Conservation (phyloP, 30 jellyfish, hydroid and myxozoan genomes). For the Euphysa ruthae region DNA sequence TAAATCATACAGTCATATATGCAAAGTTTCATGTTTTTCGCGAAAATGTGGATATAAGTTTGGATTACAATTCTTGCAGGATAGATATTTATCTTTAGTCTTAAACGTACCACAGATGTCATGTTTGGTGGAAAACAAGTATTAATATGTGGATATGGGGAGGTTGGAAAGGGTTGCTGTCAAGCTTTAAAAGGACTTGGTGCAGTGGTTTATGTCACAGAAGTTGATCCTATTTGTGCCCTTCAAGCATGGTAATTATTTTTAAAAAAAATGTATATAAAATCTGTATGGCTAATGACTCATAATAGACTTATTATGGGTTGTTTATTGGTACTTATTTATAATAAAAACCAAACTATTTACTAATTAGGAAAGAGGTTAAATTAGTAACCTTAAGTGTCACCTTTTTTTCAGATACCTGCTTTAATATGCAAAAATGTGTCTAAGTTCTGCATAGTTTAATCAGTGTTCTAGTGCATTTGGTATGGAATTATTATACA, state of each 20-base stretch:
- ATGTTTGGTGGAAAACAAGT: constrained; percentile 98
- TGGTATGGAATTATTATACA: too few species aligned
- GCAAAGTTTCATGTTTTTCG: not conserved
- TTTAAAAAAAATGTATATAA: too few species aligned
- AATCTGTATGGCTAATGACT: too few species aligned
- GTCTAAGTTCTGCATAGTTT: too few species aligned
- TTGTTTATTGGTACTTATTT: too few species aligned
- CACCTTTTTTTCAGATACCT: too few species aligned
- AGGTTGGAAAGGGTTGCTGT: constrained; percentile 98
- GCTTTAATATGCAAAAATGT: too few species aligned
- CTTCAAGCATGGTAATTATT: constrained; percentile 97
- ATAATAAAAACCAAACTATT: too few species aligned
- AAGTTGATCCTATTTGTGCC: constrained; percentile 99
- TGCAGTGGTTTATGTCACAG: constrained; percentile 88
- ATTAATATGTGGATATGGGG: constrained; percentile 95
- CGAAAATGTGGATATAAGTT: not conserved
- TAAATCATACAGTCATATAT: not conserved
- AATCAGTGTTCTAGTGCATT: too few species aligned
- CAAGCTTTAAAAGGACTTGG: constrained; percentile 96
- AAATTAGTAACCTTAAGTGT: too few species aligned
- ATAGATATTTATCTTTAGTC: constrained; percentile 18
- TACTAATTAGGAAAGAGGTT: too few species aligned
- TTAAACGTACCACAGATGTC: constrained; percentile 91
- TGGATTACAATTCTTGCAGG: not conserved
- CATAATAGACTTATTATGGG: too few species aligned